Percentiles rank a stretch among this genome's conserved stretches.
These are phyloP conservation scores for Chaitophorus viminalis DNA, from an alignment of 2,888 invertebrate genomes.

Conservation along the genomic window DNA sequence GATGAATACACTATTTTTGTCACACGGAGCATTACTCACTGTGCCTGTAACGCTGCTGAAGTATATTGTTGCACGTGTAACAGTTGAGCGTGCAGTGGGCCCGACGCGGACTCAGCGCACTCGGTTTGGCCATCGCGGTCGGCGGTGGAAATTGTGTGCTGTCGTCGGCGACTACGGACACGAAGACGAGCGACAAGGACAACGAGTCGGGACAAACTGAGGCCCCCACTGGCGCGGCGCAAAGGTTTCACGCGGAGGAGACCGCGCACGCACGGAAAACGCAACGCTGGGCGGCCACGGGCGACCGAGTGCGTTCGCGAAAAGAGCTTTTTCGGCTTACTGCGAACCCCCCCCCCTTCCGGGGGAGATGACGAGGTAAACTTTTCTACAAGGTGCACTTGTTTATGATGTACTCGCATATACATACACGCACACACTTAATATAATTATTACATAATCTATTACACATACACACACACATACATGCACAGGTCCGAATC, in stretches of 20 bases:
- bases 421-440: too few relatives aligned
- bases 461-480: too few relatives aligned
- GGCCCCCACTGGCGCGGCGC: constrained; percentile 29
- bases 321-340: not conserved
- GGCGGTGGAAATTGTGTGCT: not conserved
- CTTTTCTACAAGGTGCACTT: not conserved
- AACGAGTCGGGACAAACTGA: constrained; percentile 53
- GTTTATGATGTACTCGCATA: not conserved
- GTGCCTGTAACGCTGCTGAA: constrained; percentile 77
- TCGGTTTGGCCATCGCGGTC: constrained; percentile 63
- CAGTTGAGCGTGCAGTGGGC: constrained; percentile 79
- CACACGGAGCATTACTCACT: constrained; percentile 50
- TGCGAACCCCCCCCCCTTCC: not conserved
- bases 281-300: not conserved
- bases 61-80: constrained; percentile 76
- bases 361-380: not conserved
- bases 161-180: not conserved
- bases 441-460: too few relatives aligned
- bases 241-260: constrained; percentile 55
- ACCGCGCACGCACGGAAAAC: constrained; percentile 47
- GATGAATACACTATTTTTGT: too few relatives aligned
- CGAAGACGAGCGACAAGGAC: constrained; percentile 23
- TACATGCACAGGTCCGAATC: too few relatives aligned
- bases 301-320: not conserved
- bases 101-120: constrained; percentile 69